These are phyloP conservation scores for Neomorphus geoffroyi DNA, from an alignment of 2,797 vertebrate species.

Conservation along the genomic window DNA sequence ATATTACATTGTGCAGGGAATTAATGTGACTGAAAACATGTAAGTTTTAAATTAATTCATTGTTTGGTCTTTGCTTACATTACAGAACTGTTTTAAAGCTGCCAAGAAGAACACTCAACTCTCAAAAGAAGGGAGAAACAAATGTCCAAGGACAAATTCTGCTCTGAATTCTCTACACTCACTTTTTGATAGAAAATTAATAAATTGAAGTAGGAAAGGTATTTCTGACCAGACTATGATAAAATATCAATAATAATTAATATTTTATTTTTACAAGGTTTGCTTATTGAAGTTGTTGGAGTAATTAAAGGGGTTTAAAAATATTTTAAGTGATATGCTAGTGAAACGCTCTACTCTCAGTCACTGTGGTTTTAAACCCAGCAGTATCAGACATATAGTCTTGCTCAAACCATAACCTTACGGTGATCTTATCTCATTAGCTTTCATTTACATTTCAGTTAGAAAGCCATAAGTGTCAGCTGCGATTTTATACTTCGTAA, in stretches of 20 bases:
- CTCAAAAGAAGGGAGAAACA: not conserved
- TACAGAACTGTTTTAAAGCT: constrained; percentile 27
- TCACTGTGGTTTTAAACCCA: not conserved
- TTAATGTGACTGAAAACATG: constrained; percentile 49
- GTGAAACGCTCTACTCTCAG: not conserved
- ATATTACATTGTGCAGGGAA: constrained; percentile 44
- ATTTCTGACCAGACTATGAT: not conserved
- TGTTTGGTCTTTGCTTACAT: constrained; percentile 54
- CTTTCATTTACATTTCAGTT: not conserved
- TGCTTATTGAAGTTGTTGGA: not conserved
- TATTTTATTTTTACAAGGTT: not conserved
- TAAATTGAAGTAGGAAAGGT: not conserved
- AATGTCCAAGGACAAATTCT: not conserved
- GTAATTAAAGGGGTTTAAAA: not conserved
- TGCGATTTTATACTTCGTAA: not conserved
- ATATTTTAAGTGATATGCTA: not conserved
- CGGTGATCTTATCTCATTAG: not conserved
- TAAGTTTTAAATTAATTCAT: constrained; percentile 47
- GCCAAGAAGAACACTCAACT: not conserved
- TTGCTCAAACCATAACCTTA: not conserved
- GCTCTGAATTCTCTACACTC: not conserved
- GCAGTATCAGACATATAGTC: not conserved
- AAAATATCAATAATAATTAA: not conserved
- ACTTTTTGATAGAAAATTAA: not conserved
- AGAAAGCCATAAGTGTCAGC: not conserved